A percentile compares a stretch with the other conserved stretches of the same genome.
Conservation (phyloP, 2,888 invertebrate species). For the Nymphalis urticae region DNA sequence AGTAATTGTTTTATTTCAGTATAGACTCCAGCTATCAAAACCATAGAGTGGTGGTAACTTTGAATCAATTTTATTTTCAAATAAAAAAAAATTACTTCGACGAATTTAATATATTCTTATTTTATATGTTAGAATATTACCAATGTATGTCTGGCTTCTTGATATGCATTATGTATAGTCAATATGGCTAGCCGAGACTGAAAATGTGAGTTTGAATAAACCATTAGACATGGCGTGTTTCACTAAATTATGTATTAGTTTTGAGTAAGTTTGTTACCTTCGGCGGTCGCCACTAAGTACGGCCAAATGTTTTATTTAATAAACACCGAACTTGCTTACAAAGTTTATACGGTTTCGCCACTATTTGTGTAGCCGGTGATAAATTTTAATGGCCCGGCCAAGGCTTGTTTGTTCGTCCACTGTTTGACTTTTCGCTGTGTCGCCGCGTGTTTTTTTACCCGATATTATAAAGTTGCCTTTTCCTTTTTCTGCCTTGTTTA, state of each 20-base stretch:
- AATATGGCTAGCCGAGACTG: slow-evolving; percentile 67
- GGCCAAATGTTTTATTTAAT: slow-evolving; percentile 73
- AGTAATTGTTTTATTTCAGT: too few species aligned
- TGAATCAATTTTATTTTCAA: background rate
- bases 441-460: slow-evolving; percentile 43
- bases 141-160: slow-evolving; percentile 42
- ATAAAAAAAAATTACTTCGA: background rate
- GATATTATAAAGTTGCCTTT: slow-evolving; percentile 40
- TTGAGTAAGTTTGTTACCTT: slow-evolving; percentile 77
- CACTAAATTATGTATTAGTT: slow-evolving; percentile 79
- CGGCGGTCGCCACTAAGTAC: slow-evolving; percentile 63
- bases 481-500: slow-evolving; percentile 18
- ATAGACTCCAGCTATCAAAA: too few species aligned
- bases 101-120: slow-evolving; percentile 7
- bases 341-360: slow-evolving; percentile 50
- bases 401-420: slow-evolving; percentile 44
- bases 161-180: slow-evolving; percentile 71
- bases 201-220: slow-evolving; percentile 76
- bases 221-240: slow-evolving; percentile 69
- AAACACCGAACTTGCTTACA: slow-evolving; percentile 62
- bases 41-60: too few species aligned
- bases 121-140: slow-evolving; percentile 30
- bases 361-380: slow-evolving; percentile 60
- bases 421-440: slow-evolving; percentile 58
- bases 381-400: slow-evolving; percentile 67